These are phyloP conservation scores for Goniozus legneri DNA, from an alignment of 1,140 invertebrate genomes.

Conservation along the genomic window DNA sequence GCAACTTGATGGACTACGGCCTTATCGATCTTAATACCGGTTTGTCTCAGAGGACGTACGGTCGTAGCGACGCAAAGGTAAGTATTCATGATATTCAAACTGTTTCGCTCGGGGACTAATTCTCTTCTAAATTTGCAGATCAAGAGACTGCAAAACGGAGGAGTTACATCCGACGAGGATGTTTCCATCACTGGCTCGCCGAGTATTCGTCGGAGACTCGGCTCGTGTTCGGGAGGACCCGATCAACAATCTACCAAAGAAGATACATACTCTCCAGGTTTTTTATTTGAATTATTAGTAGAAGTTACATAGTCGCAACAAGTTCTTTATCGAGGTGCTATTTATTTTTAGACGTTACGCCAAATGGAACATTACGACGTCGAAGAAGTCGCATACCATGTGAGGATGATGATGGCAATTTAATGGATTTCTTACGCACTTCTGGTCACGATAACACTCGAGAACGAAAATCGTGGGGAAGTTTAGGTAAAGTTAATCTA, in stretches of 20 bases:
- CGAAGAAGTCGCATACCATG: slow-evolving; percentile 76
- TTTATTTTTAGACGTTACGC: slow-evolving; percentile 70
- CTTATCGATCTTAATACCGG: slow-evolving; percentile 69
- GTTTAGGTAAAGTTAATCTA: slow-evolving; percentile 65
- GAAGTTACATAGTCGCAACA: no score
- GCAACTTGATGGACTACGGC: slow-evolving; percentile 68
- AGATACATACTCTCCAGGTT: slow-evolving; percentile 71
- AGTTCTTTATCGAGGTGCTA: not conserved
- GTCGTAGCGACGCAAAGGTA: slow-evolving; percentile 52
- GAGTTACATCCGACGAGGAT: slow-evolving; percentile 61
- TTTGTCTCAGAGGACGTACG: slow-evolving; percentile 55
- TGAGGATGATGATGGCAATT: slow-evolving; percentile 78
- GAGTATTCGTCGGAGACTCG: slow-evolving; percentile 63
- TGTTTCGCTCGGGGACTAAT: no score
- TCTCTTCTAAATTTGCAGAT: no score
- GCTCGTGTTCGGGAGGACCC: slow-evolving; percentile 60
- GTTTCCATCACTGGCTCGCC: slow-evolving; percentile 66
- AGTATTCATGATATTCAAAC: no score
- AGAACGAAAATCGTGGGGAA: slow-evolving; percentile 84
- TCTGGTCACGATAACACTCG: slow-evolving; percentile 69
- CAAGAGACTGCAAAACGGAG: slow-evolving; percentile 53
- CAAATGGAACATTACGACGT: slow-evolving; percentile 79
- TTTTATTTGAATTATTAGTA: not conserved
- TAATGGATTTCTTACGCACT: slow-evolving; percentile 82
- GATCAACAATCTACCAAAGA: slow-evolving; percentile 58